Evolutionary conservation across 2,113 vertebrate species (phyloP).

Genomic region (Vidua macroura): DNA sequence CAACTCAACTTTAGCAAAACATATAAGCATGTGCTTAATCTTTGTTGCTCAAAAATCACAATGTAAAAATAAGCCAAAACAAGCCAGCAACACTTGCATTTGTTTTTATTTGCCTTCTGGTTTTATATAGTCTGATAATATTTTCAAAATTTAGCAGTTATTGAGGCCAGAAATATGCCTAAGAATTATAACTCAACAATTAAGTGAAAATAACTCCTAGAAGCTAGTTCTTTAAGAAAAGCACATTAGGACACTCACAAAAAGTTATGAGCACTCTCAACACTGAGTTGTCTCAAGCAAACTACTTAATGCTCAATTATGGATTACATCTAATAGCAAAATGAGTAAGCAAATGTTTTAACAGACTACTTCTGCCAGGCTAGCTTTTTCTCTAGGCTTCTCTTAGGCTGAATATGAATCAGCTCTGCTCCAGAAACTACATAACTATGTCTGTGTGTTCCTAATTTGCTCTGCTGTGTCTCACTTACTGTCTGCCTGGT

Average conservation of each 20-base stretch:
- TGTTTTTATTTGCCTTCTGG: background rate
- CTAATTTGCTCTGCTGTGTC: slow-evolving; percentile 7
- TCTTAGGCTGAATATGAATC: background rate
- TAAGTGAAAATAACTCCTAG: background rate
- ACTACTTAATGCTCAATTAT: slow-evolving; percentile 22
- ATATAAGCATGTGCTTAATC: background rate
- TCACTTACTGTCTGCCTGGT: background rate
- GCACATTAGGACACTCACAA: background rate
- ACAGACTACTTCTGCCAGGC: background rate
- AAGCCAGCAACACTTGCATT: background rate
- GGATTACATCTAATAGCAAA: slow-evolving; percentile 15
- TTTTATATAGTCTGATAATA: background rate
- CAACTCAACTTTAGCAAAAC: background rate
- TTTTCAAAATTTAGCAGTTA: background rate
- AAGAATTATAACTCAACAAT: background rate
- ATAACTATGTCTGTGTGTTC: background rate
- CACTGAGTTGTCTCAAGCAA: background rate
- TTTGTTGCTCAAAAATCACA: background rate
- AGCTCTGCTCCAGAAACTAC: background rate
- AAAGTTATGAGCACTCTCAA: background rate
- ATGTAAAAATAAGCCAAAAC: background rate
- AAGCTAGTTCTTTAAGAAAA: background rate
- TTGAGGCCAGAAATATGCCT: background rate
- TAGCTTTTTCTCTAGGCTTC: slow-evolving; percentile 1
- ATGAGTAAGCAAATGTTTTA: slow-evolving; percentile 32